These are phyloP conservation scores for Ochotona curzoniae DNA, from an alignment of 2,113 vertebrate species.

Conservation along the genomic window DNA sequence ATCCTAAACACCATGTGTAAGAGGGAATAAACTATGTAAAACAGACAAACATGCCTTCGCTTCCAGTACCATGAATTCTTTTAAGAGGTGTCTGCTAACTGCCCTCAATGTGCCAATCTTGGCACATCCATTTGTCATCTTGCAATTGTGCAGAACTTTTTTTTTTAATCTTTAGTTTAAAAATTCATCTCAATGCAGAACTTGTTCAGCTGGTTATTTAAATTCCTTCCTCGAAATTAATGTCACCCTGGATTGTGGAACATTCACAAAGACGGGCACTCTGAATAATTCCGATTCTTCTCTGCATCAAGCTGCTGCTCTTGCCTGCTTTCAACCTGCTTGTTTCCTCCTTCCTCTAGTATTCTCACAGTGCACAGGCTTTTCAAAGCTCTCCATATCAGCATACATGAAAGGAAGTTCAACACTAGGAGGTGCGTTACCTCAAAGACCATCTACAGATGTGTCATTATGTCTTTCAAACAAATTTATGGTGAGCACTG, in stretches of 20 bases:
- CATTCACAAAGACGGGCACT: neutral
- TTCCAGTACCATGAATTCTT: conserved; percentile 66
- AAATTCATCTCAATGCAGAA: conserved; percentile 63
- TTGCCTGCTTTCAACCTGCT: conserved; percentile 49
- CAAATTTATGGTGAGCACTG: neutral
- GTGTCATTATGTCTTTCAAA: neutral
- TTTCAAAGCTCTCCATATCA: conserved; percentile 39
- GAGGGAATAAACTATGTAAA: conserved; percentile 76
- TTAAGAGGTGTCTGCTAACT: conserved; percentile 71
- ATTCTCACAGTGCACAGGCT: neutral
- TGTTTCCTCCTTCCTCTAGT: conserved; percentile 28
- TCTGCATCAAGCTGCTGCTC: neutral
- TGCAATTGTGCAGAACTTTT: conserved; percentile 71
- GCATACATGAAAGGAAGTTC: conserved; percentile 60
- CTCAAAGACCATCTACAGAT: conserved; percentile 31
- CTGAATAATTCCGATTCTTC: neutral
- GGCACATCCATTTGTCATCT: conserved; percentile 69
- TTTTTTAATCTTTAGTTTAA: conserved; percentile 55
- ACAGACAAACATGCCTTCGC: conserved; percentile 68
- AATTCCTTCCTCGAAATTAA: conserved; percentile 52
- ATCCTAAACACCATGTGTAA: conserved; percentile 61
- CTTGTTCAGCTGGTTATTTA: conserved; percentile 57
- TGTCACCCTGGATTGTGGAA: conserved; percentile 16
- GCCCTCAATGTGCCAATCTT: conserved; percentile 76
- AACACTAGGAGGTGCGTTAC: neutral